phyloP scores from a whole-genome alignment of 2,888 invertebrate species.

The Melikaiella ostensackeni region DNA sequence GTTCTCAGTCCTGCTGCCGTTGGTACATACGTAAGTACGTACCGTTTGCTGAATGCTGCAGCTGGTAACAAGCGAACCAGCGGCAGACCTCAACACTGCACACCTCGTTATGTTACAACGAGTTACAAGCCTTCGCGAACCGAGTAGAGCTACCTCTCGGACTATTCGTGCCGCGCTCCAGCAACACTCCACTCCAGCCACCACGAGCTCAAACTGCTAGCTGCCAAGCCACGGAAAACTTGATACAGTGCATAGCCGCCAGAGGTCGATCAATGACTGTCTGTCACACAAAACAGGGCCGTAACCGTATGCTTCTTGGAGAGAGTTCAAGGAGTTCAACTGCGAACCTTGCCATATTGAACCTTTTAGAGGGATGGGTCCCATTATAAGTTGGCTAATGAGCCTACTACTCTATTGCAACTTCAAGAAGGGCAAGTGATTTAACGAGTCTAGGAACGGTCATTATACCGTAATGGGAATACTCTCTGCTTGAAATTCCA shows the following conservation, averaged over 20 bases:
- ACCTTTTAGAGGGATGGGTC: conserved; percentile 2
- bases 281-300: conserved; percentile 35
- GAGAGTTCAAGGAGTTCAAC: neutral
- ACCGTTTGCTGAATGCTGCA: conserved; percentile 47
- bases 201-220: conserved; percentile 34
- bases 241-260: conserved; percentile 56
- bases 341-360: neutral
- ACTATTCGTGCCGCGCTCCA: conserved; percentile 45
- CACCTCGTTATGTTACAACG: conserved; percentile 51
- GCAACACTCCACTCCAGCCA: conserved; percentile 43
- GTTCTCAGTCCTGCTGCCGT: conserved; percentile 53
- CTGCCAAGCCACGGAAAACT: conserved; percentile 51
- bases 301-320: conserved; percentile 9
- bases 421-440: neutral
- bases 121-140: conserved; percentile 46
- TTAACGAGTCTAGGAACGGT: neutral
- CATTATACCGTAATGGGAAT: neutral
- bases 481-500: neutral
- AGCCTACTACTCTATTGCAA: neutral
- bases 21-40: conserved; percentile 47
- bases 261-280: conserved; percentile 48
- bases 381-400: neutral
- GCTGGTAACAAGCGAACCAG: conserved; percentile 53
- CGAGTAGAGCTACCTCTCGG: conserved; percentile 46
- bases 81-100: conserved; percentile 49